Conservation (phyloP, 2,113 vertebrate genomes). For the Diadophis punctatus region DNA sequence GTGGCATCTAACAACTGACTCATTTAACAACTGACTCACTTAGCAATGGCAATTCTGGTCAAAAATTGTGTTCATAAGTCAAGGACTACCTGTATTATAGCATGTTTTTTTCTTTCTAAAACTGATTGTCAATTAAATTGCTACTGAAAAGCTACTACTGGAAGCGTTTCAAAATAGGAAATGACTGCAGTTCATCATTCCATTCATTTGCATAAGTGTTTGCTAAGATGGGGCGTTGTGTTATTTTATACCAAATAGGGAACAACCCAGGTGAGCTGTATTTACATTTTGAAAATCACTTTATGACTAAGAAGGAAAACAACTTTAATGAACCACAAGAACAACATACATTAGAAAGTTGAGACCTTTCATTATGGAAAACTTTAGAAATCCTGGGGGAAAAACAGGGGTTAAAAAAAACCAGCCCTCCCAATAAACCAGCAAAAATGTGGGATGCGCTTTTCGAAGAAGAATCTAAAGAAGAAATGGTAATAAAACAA, state of each 20-base stretch:
- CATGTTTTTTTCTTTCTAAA: background rate
- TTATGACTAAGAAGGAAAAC: background rate
- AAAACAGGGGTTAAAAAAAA: too few relatives aligned
- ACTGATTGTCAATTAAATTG: background rate
- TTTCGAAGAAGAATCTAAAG: too few relatives aligned
- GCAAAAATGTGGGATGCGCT: background rate
- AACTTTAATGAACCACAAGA: background rate
- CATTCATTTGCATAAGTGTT: background rate
- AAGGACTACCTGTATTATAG: background rate
- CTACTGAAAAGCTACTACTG: background rate
- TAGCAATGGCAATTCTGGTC: too few relatives aligned
- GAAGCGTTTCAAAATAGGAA: background rate
- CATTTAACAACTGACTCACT: too few relatives aligned
- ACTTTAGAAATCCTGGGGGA: background rate
- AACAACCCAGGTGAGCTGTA: background rate
- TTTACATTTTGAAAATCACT: background rate
- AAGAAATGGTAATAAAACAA: background rate
- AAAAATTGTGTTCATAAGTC: too few relatives aligned
- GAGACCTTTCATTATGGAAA: background rate
- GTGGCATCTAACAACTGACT: too few relatives aligned
- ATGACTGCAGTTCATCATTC: background rate
- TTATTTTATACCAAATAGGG: background rate
- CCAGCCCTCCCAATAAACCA: background rate
- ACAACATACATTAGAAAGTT: background rate
- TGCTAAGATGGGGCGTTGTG: background rate